Conservation (phyloP, 2,113 vertebrate genomes). For the Paralichthys olivaceus region DNA sequence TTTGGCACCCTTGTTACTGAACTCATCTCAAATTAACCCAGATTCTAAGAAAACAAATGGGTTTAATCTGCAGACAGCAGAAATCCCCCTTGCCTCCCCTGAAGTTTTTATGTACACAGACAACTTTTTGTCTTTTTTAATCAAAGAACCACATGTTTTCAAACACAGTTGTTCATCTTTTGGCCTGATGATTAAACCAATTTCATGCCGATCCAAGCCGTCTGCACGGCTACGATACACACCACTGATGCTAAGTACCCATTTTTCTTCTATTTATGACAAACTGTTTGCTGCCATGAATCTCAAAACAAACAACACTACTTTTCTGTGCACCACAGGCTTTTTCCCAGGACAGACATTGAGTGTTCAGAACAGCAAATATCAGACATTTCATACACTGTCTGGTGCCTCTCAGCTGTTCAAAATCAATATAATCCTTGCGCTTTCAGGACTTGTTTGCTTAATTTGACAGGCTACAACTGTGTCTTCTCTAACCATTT, state of each 20-base stretch:
- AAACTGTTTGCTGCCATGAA: constrained; percentile 12
- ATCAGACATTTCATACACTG: constrained; percentile 33
- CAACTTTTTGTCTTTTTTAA: neutral
- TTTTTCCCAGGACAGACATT: constrained; percentile 5
- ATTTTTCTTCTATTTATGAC: neutral
- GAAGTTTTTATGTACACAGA: neutral
- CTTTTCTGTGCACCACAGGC: constrained; percentile 7
- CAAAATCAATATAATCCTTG: constrained; percentile 40
- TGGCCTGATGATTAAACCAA: neutral
- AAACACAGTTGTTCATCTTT: neutral
- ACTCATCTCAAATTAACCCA: neutral
- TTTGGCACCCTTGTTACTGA: neutral
- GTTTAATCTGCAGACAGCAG: no score
- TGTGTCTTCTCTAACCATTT: constrained; percentile 1
- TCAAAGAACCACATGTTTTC: neutral
- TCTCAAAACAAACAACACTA: constrained; percentile 28
- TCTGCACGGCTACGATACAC: constrained; percentile 2
- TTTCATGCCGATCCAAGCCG: neutral
- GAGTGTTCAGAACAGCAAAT: constrained; percentile 38
- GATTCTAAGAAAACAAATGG: neutral
- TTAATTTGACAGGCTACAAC: constrained; percentile 24
- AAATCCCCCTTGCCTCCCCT: neutral
- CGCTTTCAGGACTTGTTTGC: constrained; percentile 1
- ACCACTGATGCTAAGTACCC: neutral
- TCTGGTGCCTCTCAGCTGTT: constrained; percentile 31